These are phyloP conservation scores for Carlito syrichta DNA, from an alignment of 2,113 vertebrate species.

Conservation along the genomic window DNA sequence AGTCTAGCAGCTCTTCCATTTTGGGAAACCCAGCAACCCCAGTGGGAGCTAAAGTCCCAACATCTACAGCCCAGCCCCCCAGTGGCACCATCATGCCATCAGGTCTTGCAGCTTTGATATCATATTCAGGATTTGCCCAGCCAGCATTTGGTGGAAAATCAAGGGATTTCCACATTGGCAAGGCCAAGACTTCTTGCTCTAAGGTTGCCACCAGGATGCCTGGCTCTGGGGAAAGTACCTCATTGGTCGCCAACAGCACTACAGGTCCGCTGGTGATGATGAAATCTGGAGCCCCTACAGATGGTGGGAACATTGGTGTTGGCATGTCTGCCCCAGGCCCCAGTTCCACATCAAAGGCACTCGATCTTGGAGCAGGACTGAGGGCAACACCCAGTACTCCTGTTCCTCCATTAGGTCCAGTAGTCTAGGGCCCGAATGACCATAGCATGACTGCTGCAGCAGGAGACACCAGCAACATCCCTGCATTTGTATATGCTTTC, in stretches of 20 bases:
- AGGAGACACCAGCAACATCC: background rate
- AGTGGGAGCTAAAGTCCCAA: rapidly evolving
- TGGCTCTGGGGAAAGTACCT: background rate
- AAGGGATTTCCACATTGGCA: conserved; percentile 14
- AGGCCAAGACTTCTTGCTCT: conserved; percentile 61
- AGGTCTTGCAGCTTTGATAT: conserved; percentile 63
- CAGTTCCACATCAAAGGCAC: rapidly evolving
- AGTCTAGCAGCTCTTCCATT: conserved; percentile 46
- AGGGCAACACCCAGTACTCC: background rate
- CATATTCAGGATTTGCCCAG: conserved; percentile 59
- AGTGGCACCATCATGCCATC: conserved; percentile 76
- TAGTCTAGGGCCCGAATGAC: background rate
- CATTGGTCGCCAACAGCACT: conserved; percentile 25
- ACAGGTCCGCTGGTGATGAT: conserved; percentile 80
- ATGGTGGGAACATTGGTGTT: background rate
- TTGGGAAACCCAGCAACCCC: conserved; percentile 76
- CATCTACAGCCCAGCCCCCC: background rate
- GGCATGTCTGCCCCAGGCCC: rapidly evolving
- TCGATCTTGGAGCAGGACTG: conserved; percentile 17
- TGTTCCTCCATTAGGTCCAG: background rate
- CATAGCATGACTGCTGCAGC: rapidly evolving
- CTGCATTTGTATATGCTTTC: too few relatives aligned
- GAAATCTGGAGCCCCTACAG: background rate
- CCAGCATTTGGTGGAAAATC: conserved; percentile 5
- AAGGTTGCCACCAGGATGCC: conserved; percentile 78